Base-by-base conservation (phyloP, 1,140 invertebrate species). In the Drosophila aff. region DNA sequence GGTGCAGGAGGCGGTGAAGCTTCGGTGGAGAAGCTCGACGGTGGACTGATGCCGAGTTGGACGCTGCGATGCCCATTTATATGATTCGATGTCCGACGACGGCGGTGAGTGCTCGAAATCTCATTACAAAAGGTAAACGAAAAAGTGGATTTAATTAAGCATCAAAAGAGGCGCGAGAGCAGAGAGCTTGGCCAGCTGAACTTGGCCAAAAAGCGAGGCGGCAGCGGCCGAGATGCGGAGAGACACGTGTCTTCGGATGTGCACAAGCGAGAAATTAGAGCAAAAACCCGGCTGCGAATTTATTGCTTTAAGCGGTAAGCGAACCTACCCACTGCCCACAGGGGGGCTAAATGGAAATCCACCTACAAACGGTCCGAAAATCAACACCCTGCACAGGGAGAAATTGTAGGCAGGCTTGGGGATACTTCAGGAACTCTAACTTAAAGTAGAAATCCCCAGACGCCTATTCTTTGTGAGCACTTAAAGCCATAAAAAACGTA, bases 71-170 rank as follows among this genome's bases (percentile, higher is more conserved):
- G 67, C 60, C 38, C 79, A 81, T 89, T 89, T 89, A 89, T 89
- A 89, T 89, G 85, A 72, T 89, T 89, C 81, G 76, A 76, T 76
- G 69, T 62, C 60, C 63, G 79, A 63, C 58, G 80, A 64, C 55
- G 79, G 49, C 62, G 72, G 63, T 68, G 64, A 84, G 73, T 75
- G 58, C 77, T 60, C 74, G 79, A 90, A 83, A 89, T 72, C 81
- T 90, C 77, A 89, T 89, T 90, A 89, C 84, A 89, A 89, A 87
- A 87, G 84, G 84, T 79, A 87, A 58, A 78, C 73, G 76, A 74
- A 66, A 72, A 89, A 89, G 78, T 90, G 78, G 89, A 89, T 89
- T 89, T 75, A 89, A 89, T 90, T 89, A 81, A 68, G 82, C 85
- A 72, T 84, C 81, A 90, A 90, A 87, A 86, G 84, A 79, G 69